Evolutionary conservation across 2,113 vertebrate species (phyloP).

Genomic region (Hydrochoerus hydrochaeris): DNA sequence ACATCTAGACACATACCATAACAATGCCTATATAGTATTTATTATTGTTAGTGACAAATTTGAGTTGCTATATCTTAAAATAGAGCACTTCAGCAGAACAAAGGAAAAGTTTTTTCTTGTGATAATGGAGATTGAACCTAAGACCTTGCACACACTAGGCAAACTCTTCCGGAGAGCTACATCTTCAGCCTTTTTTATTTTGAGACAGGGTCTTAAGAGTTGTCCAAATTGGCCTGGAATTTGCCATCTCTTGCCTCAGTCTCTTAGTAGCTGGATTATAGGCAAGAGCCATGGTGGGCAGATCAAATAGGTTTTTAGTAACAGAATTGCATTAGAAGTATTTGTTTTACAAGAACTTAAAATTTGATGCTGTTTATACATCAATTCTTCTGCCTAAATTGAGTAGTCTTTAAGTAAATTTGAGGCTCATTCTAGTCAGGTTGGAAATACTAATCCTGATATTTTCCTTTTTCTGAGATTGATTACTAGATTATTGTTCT

Average conservation of each 20-base stretch:
- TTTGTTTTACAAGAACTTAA: constrained; percentile 22
- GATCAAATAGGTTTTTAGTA: not conserved
- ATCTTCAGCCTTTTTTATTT: not conserved
- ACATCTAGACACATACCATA: too few species aligned
- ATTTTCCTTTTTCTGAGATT: not conserved
- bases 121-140: not conserved
- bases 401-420: not conserved
- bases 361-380: not conserved
- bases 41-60: constrained; percentile 2
- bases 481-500: not conserved
- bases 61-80: constrained; percentile 31
- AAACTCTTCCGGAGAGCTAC: not conserved
- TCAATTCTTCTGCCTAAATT: not conserved
- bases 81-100: not conserved
- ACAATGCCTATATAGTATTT: constrained; percentile 8
- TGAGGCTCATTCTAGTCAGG: not conserved
- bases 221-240: not conserved
- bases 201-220: not conserved
- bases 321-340: constrained; percentile 3
- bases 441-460: not conserved
- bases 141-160: too few species aligned
- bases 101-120: not conserved
- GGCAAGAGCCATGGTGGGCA: not conserved
- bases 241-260: not conserved
- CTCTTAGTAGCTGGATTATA: not conserved